Evolutionary conservation across 2,113 vertebrate species (phyloP).

Genomic region (Siniperca knerii): DNA sequence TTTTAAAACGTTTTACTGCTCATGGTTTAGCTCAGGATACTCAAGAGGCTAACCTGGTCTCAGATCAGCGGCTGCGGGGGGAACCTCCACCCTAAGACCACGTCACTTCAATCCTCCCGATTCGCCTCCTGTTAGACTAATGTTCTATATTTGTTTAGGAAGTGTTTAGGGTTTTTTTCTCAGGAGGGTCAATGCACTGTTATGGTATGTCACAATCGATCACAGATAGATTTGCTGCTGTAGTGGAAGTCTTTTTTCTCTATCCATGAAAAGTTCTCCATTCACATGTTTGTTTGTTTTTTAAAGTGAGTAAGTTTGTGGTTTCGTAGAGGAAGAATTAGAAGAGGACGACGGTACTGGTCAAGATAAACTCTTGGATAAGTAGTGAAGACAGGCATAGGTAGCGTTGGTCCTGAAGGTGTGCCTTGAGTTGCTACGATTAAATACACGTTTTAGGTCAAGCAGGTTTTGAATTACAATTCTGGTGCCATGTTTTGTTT

Average conservation of each 20-base stretch:
- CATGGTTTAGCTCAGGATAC: constrained; percentile 64
- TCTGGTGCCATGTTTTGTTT: constrained; percentile 73
- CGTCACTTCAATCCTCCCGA: constrained; percentile 67
- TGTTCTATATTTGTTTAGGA: constrained; percentile 85
- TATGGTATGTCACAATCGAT: constrained; percentile 86
- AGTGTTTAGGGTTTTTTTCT: constrained; percentile 82
- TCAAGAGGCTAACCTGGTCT: constrained; percentile 66
- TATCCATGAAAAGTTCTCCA: constrained; percentile 69
- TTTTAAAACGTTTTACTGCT: constrained; percentile 43
- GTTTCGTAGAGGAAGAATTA: constrained; percentile 51
- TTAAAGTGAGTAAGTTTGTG: constrained; percentile 39
- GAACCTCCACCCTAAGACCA: constrained; percentile 48
- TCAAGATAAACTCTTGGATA: constrained; percentile 71
- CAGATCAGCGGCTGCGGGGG: constrained; percentile 57
- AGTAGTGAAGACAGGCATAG: constrained; percentile 83
- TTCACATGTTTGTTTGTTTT: constrained; percentile 34
- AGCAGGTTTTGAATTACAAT: constrained; percentile 60
- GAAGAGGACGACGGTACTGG: constrained; percentile 83
- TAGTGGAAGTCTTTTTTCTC: constrained; percentile 82
- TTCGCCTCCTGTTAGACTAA: constrained; percentile 80
- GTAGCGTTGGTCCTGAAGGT: constrained; percentile 87
- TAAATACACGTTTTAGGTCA: constrained; percentile 74
- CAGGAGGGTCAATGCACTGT: constrained; percentile 96
- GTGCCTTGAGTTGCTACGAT: constrained; percentile 90
- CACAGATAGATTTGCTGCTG: constrained; percentile 95